These are phyloP conservation scores for Acleris emargana DNA, from an alignment of 2,888 invertebrate genomes.

Conservation along the genomic window DNA sequence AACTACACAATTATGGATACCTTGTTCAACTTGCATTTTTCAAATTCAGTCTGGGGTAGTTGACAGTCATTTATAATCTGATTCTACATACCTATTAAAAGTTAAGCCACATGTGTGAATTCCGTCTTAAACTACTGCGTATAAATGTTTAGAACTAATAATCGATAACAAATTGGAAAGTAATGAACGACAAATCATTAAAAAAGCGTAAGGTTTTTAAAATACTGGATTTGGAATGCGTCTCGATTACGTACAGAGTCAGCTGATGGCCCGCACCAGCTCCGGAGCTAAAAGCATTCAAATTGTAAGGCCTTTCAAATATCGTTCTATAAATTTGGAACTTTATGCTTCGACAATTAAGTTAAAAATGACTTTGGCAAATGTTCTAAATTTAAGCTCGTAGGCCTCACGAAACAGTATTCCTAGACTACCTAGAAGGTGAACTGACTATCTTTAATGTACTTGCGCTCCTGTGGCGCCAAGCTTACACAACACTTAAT, in stretches of 20 bases:
- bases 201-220: constrained; percentile 63
- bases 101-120: constrained; percentile 35
- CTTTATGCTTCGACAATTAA: constrained; percentile 1
- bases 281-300: constrained; percentile 47
- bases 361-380: constrained; percentile 37
- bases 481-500: constrained; percentile 74
- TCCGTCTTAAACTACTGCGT: constrained; percentile 10
- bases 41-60: background rate
- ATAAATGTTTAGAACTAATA: constrained; percentile 15
- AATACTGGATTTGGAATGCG: constrained; percentile 80
- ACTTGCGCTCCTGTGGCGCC: constrained; percentile 68
- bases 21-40: background rate
- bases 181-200: constrained; percentile 40
- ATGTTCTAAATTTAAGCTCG: constrained; percentile 43
- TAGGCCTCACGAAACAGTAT: constrained; percentile 5
- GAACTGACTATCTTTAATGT: constrained; percentile 65
- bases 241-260: constrained; percentile 38
- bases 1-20: background rate
- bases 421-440: constrained; percentile 62
- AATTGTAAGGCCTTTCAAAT: background rate
- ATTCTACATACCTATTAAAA: constrained; percentile 26
- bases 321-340: constrained; percentile 3
- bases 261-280: constrained; percentile 70
- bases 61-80: constrained; percentile 5
- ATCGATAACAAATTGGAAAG: constrained; percentile 15